A percentile compares a stretch with the other conserved stretches of the same genome.
phyloP scores from a whole-genome alignment of 1,140 invertebrate genomes.

The Drosophila micromelanica region DNA sequence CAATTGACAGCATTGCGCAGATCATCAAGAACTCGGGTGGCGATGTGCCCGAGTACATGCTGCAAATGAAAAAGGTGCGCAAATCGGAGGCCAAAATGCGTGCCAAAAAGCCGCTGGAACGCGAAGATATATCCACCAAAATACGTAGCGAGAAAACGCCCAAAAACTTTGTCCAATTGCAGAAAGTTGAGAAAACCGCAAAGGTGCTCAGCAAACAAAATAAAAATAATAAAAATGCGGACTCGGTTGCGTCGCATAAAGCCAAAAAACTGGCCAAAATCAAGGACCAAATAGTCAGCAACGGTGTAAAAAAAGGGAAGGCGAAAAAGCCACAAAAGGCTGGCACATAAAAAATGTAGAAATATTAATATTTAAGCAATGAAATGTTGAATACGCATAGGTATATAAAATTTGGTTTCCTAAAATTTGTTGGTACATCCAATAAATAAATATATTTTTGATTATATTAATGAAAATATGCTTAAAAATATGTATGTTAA shows the following conservation, averaged over 20 bases:
- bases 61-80: conserved; percentile 90
- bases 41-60: conserved; percentile 95
- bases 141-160: conserved; percentile 65
- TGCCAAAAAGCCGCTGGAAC: conserved; percentile 86
- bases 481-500: not conserved
- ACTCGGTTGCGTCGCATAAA: not conserved
- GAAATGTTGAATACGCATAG: not conserved
- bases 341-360: not conserved
- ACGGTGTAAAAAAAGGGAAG: conserved; percentile 5
- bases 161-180: conserved; percentile 9
- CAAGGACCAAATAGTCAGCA: not conserved
- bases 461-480: not conserved
- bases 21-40: conserved; percentile 95
- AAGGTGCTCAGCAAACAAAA: not conserved
- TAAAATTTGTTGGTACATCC: not conserved
- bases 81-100: conserved; percentile 88
- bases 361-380: not conserved
- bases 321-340: conserved; percentile 11
- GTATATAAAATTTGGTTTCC: not conserved
- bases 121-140: conserved; percentile 88
- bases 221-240: not conserved
- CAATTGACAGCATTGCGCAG: conserved; percentile 89
- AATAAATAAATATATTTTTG: conserved; percentile 3
- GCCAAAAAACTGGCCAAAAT: conserved; percentile 8
- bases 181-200: conserved; percentile 2